phyloP scores from a whole-genome alignment of 2,888 invertebrate species.

The Caenorhabditis sulstoni region DNA sequence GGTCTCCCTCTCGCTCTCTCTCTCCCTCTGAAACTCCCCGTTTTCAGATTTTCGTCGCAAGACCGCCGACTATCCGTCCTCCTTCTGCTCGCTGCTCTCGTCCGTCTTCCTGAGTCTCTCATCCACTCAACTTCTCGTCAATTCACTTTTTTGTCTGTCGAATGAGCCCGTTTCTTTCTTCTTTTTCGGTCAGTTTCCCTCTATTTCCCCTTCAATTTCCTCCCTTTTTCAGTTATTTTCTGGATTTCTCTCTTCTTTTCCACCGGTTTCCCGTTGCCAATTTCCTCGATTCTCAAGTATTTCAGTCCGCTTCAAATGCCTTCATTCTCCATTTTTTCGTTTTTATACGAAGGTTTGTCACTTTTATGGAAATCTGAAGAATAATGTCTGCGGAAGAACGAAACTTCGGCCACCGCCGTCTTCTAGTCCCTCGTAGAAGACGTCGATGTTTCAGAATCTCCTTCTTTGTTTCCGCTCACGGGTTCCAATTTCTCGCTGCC shows the following conservation, averaged over 20 bases:
- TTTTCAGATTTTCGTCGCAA: slow-evolving; percentile 50
- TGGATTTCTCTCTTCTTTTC: slow-evolving; percentile 27
- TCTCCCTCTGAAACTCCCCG: not conserved
- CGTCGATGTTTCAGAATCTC: slow-evolving; percentile 14
- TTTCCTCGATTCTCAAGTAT: slow-evolving; percentile 23
- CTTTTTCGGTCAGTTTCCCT: slow-evolving; percentile 30
- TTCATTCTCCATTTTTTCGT: slow-evolving; percentile 14
- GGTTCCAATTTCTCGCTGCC: slow-evolving; percentile 9
- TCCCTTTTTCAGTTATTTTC: slow-evolving; percentile 21
- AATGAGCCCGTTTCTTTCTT: slow-evolving; percentile 28
- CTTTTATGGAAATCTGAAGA: too few species aligned
- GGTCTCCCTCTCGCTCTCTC: not conserved
- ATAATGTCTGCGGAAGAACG: too few species aligned
- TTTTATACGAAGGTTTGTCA: slow-evolving; percentile 33
- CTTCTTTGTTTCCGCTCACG: not conserved
- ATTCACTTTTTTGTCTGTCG: slow-evolving; percentile 5
- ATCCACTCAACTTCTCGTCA: slow-evolving; percentile 9
- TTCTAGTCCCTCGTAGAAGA: not conserved
- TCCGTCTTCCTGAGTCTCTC: slow-evolving; percentile 21
- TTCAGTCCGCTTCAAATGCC: slow-evolving; percentile 31
- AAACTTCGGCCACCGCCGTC: not conserved
- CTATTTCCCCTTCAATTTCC: not conserved
- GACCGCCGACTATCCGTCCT: slow-evolving; percentile 1
- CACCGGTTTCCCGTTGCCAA: slow-evolving; percentile 33
- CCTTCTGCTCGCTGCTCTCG: slow-evolving; percentile 1